Evolutionary conservation across 2,113 vertebrate genomes (phyloP), one percentile per base, ranked within the genome.

Genomic region (Vidua macroura): DNA sequence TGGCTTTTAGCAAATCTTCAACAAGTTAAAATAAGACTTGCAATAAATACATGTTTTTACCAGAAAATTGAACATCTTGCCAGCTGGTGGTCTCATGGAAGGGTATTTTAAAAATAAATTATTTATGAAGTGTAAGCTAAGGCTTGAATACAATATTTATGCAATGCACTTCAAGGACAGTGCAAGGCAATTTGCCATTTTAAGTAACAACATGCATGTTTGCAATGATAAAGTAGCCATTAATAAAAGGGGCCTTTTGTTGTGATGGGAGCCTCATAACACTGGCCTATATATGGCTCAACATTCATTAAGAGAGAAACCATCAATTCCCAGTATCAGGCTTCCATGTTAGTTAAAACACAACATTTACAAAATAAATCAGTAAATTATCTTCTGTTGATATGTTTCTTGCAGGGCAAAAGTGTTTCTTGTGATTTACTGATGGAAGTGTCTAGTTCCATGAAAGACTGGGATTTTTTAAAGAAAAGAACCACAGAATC

Each of bases 131-230:
- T 97, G 87, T 97, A 97, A 97, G 93, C 95, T 97, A 97, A 93
- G 88, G 94, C 93, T 96, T 94, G 95, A 96, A 97, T 98, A 81
- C 90, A 97, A 94, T 97, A 98, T 98, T 98, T 97, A 97, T 98
- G 96, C 85, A 67, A 53, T 97, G 51, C 85, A 87, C 95, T 97
- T 97, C 95, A 97, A 98, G 97, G 97, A 94, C 97, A 93, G 72
- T 43, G 73, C 85, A 92, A 92, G 96, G 91, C 96, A 92, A 90
- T 96, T 98, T 97, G 88, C 82, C 93, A 31, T 96, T 96, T 96
- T 96, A 96, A 96, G 92, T 96, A 97, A 96, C 91, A 96, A 86
- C 92, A 48, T 93, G 51, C 58, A 92, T 68, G 76, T 95, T 95
- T 95, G 53, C 81, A 95, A 95, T 96, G 79, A 91, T 96, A 74